Evolutionary conservation across 2,797 vertebrate genomes (phyloP), one percentile per base, ranked within the genome.

Genomic region (Enteromius unitaeniatus): DNA sequence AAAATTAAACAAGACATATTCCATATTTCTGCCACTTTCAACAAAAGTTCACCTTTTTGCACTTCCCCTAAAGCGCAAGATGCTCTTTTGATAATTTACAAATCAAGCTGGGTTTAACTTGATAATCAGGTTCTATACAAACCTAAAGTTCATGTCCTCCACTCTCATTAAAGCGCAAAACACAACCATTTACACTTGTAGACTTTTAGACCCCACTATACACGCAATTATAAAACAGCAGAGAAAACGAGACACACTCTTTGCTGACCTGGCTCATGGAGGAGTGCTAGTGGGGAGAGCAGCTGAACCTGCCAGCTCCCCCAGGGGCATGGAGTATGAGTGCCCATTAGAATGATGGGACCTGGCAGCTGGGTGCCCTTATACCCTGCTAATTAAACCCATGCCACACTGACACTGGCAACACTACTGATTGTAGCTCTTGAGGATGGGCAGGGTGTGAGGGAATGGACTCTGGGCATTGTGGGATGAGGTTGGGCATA

Each of bases 321-420:
- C 88, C 89, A 90, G 92, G 92, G 91, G 91, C 88, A 88, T 78
- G 3, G 77, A 86, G 88, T 89, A 89, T 93, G 93, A 94, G 92
- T 90, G 90, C 92, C 92, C 91, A 95, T 95, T 95, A 94, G 89
- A 90, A 89, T 95, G 93, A 95, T 94, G 88, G 93, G 93, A 90
- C 90, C 91, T 94, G 94, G 94, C 95, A 95, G 92, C 91, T 91
- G 88, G 89, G 90, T 93, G 89, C 91, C 88, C 93, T 92, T 89
- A 89, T 88, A 91, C 84, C 90, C 90, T 81, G 90, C 93, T 94
- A 95, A 95, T 94, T 95, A 94, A 93, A 93, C 92, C 89, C 90
- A 88, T 78, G 86, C 76, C 83, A 86, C 84, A 75, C 75, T 73
- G 75, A 83, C 86, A 79, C 82, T 17, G 58, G 79, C 69, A 70